Conservation (phyloP, 1,140 invertebrate species). For the Bursaphelenchus mucronatus region DNA sequence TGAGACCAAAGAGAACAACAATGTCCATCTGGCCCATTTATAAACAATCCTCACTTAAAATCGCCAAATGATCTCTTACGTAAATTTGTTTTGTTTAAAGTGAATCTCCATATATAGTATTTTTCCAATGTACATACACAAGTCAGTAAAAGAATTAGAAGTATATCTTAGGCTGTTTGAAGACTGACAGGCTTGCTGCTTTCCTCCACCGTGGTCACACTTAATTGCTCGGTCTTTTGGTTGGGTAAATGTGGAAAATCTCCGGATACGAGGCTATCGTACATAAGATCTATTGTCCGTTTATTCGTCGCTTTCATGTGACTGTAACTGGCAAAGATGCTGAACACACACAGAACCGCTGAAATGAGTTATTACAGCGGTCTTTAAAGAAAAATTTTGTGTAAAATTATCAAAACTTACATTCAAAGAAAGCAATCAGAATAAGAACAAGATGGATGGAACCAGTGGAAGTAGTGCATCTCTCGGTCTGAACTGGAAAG, state of each 20-base stretch:
- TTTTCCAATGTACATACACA: conserved; percentile 2
- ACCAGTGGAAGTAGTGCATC: neutral
- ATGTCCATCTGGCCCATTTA: neutral
- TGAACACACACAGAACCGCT: conserved; percentile 8
- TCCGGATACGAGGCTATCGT: conserved; percentile 4
- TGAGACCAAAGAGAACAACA: too few relatives aligned
- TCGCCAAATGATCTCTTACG: neutral
- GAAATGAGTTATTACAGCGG: neutral
- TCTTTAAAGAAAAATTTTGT: neutral
- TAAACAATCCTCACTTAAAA: neutral
- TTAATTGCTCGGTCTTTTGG: neutral
- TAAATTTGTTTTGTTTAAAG: neutral
- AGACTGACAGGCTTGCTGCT: conserved; percentile 2
- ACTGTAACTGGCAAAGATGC: conserved; percentile 13
- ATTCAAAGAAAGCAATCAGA: conserved; percentile 12
- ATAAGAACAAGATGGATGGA: conserved; percentile 9
- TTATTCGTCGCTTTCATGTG: neutral
- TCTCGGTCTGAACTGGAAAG: conserved; percentile 2
- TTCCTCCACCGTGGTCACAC: conserved; percentile 7
- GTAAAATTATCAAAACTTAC: conserved; percentile 1
- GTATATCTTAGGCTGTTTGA: conserved; percentile 6
- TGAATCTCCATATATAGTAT: neutral
- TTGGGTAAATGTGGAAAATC: neutral
- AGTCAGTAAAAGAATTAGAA: neutral
- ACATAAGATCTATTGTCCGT: conserved; percentile 5